Base-by-base conservation (phyloP, 2,113 vertebrate species). In the Gobiocypris rarus region DNA sequence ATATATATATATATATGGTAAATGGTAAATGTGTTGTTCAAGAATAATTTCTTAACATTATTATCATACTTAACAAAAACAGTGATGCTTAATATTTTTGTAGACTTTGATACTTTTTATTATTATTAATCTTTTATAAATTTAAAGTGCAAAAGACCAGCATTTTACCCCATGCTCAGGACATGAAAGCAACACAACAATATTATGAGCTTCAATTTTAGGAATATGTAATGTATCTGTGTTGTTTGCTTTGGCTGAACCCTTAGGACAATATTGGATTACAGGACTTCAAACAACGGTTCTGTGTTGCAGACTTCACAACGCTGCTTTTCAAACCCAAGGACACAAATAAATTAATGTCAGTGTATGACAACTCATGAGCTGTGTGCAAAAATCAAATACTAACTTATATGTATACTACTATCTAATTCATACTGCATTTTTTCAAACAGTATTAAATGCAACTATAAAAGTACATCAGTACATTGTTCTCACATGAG, bases 191-290 rank as follows among this genome's bases (percentile, higher is more conserved):
- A 14, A 24, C 38, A 71, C 10, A 7, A 24, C 43, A 31, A 31
- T 31, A 45, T 70, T 71, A 31, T 31, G 61, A 65, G 13, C 26
- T 65, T 45, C n/a, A 45, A 6, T 45, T 73, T 71, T 26, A 13
- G 24, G 48, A 54, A 31, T 52, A 19, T 31, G 26, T 13, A 13
- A 34, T 3, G 1, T 75, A 22, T 75, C 34, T 75, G 50, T 56
- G 48, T 28, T 54, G 50, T 54, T 75, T 75, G 48, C 48, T 75
- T 71, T 71, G 41, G 69, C 6, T 45, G 41, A 71, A 71, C 69
- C 69, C 69, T 45, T 45, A 24, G 22, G n/a, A 45, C 11, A 7
- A 45, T 38, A 71, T 24, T 43, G 5, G 2, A 45, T 45, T 14
- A n/a, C 69, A 71, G 41, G n/a, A 73, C 69, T 45, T 71, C 38